Conservation (phyloP, 2,113 vertebrate species). For the Butorides virescens region DNA sequence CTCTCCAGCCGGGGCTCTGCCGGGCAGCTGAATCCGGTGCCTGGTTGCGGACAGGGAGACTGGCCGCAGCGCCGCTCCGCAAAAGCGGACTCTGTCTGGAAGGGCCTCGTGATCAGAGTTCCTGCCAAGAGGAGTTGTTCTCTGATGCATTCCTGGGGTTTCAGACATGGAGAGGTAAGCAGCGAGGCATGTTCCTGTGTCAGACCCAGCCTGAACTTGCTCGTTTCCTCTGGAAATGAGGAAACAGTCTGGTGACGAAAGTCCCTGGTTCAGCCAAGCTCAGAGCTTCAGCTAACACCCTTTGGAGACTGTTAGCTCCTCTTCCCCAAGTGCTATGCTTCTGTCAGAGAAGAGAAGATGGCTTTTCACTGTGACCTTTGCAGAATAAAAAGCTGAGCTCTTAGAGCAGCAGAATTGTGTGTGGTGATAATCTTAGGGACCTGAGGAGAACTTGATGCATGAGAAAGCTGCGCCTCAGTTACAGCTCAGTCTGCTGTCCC, state of each 20-base stretch:
- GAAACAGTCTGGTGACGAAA: not conserved
- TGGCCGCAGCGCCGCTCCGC: not conserved
- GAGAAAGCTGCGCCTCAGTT: not conserved
- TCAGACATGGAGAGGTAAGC: not conserved
- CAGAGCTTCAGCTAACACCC: not conserved
- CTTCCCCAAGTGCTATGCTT: not conserved
- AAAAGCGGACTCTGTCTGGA: not conserved
- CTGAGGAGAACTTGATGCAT: not conserved
- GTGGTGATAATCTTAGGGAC: not conserved
- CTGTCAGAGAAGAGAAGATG: not conserved
- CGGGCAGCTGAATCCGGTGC: not conserved
- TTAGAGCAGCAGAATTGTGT: not conserved
- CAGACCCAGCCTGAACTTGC: not conserved
- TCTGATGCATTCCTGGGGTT: slow-evolving; percentile 8
- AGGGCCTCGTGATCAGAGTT: not conserved
- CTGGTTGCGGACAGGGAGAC: accelerated
- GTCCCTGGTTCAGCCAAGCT: not conserved
- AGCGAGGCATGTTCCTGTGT: not conserved
- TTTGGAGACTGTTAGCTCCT: not conserved
- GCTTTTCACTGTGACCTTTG: not conserved
- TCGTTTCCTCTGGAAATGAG: slow-evolving; percentile 8
- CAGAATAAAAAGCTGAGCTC: not conserved
- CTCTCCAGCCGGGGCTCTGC: not conserved
- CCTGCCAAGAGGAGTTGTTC: slow-evolving; percentile 3
- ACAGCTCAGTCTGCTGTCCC: not conserved